Evolutionary conservation across 2,113 vertebrate species (phyloP).

Genomic region (Muscicapa adusta): DNA sequence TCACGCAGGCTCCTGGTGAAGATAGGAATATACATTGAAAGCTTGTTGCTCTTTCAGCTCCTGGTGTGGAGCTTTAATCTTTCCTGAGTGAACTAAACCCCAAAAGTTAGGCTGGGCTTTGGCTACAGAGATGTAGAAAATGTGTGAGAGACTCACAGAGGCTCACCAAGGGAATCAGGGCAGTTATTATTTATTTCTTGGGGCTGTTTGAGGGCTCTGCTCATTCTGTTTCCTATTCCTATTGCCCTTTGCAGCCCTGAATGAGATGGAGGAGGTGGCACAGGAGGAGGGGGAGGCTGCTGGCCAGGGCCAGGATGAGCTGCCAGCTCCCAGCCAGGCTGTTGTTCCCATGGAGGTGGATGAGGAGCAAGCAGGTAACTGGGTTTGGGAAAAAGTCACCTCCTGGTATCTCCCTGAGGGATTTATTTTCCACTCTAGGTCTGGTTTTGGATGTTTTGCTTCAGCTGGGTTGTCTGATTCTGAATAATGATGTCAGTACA

Average conservation of each 20-base stretch:
- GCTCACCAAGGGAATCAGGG: background rate
- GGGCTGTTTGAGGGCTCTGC: background rate
- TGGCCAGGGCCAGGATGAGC: conserved; percentile 62
- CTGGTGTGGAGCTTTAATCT: background rate
- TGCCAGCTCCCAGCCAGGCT: conserved; percentile 67
- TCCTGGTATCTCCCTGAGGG: background rate
- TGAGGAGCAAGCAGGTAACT: conserved; percentile 94
- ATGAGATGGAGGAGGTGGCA: conserved; percentile 85
- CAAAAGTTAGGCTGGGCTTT: background rate
- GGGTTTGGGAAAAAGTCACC: background rate
- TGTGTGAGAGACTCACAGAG: background rate
- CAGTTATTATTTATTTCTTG: background rate
- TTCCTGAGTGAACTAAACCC: background rate
- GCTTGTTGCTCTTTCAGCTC: background rate
- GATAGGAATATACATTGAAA: background rate
- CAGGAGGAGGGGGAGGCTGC: conserved; percentile 79
- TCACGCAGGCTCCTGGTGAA: background rate
- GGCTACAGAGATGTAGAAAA: background rate
- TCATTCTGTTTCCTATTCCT: background rate
- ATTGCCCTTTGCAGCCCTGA: conserved; percentile 73
- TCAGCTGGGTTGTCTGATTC: background rate
- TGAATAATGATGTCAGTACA: background rate
- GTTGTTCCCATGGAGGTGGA: conserved; percentile 77
- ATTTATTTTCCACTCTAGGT: background rate
- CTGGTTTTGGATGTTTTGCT: background rate